phyloP scores from a whole-genome alignment of 2,797 vertebrate species.

The Arnoldichthys spilopterus region DNA sequence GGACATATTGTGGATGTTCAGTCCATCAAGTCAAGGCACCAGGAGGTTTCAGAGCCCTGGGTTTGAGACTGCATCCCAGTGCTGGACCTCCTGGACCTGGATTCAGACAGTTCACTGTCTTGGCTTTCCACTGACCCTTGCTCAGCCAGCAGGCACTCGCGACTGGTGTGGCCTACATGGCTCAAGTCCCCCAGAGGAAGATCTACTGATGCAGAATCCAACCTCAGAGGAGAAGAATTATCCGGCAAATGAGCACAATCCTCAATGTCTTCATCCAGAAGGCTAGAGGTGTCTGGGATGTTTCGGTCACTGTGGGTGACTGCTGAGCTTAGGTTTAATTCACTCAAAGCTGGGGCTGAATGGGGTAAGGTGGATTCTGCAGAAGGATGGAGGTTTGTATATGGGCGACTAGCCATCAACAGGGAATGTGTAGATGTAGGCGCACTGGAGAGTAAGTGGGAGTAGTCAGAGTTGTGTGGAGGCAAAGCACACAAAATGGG shows the following conservation, averaged over 20 bases:
- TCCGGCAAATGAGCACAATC: constrained; percentile 27
- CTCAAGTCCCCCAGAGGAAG: constrained; percentile 61
- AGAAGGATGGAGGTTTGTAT: constrained; percentile 56
- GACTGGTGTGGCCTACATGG: constrained; percentile 70
- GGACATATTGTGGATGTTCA: constrained; percentile 52
- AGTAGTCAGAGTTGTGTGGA: constrained; percentile 60
- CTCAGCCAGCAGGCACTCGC: constrained; percentile 76
- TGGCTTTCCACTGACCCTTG: constrained; percentile 70
- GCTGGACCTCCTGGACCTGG: constrained; percentile 72
- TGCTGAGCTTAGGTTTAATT: constrained; percentile 50
- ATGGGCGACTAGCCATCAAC: constrained; percentile 63
- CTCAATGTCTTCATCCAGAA: constrained; percentile 57
- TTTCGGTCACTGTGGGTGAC: constrained; percentile 44
- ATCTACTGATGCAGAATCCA: constrained; percentile 51
- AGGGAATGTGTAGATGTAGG: constrained; percentile 68
- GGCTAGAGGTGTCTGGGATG: constrained; percentile 62
- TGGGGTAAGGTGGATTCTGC: constrained; percentile 52
- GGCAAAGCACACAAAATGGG: constrained; percentile 73
- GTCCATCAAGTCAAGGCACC: constrained; percentile 78
- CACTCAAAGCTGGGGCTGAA: constrained; percentile 55
- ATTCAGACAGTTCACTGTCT: constrained; percentile 68
- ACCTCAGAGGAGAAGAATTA: constrained; percentile 53
- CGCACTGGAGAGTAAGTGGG: constrained; percentile 65
- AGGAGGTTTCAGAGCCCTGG: constrained; percentile 77
- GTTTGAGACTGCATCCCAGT: constrained; percentile 68